Conservation (phyloP, 2,888 invertebrate species). For the Xestia xanthographa region DNA sequence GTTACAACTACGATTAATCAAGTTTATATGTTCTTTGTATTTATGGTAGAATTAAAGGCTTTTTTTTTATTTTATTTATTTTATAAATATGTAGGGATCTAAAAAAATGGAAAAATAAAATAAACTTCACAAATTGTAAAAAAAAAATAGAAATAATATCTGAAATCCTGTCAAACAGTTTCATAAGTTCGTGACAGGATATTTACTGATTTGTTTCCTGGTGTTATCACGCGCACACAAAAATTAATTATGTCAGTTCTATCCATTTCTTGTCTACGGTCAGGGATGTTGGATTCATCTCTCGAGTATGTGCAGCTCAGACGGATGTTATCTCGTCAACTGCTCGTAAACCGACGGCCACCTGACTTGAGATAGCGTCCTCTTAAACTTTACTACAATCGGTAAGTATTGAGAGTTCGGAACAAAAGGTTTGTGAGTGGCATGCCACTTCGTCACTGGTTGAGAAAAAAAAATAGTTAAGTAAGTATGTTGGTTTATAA, state of each 20-base stretch:
- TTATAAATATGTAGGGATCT: no score
- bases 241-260: conserved; percentile 43
- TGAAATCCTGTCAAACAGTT: no score
- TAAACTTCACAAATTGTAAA: no score
- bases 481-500: not conserved
- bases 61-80: no score
- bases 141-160: no score
- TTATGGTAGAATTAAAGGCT: no score
- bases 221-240: no score
- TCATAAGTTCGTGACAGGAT: no score
- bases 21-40: no score
- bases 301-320: conserved; percentile 77
- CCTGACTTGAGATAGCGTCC: conserved; percentile 69
- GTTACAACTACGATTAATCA: no score
- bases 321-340: conserved; percentile 73
- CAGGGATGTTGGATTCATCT: conserved; percentile 87
- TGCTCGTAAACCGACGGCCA: conserved; percentile 73
- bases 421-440: conserved; percentile 67
- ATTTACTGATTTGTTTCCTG: no score
- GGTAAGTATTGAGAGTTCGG: conserved; percentile 16
- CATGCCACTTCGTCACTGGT: conserved; percentile 55
- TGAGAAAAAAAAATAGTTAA: not conserved
- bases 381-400: conserved; percentile 69
- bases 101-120: no score
- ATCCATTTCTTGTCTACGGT: conserved; percentile 60